These are phyloP conservation scores for Allacma fusca DNA, from an alignment of 2,888 invertebrate genomes.

Conservation along the genomic window DNA sequence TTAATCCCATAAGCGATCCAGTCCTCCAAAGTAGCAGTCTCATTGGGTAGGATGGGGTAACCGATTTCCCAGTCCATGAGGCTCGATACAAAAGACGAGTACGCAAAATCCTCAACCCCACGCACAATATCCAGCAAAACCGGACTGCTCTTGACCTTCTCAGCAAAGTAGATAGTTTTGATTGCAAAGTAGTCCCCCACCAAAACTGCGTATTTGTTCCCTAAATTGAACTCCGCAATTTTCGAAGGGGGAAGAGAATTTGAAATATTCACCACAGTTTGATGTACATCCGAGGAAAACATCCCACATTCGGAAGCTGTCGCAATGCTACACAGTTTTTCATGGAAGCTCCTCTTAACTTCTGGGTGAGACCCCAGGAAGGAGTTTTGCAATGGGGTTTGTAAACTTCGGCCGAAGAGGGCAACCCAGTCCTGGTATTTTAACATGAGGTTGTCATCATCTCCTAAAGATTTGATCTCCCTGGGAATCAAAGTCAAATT, in stretches of 20 bases:
- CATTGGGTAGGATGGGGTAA: slow-evolving; percentile 50
- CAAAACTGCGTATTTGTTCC: slow-evolving; percentile 59
- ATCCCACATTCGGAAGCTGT: slow-evolving; percentile 58
- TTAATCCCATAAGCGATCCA: slow-evolving; percentile 54
- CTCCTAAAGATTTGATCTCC: no score
- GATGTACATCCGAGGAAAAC: slow-evolving; percentile 60
- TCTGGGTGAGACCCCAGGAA: neutral
- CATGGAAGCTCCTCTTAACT: slow-evolving; percentile 40
- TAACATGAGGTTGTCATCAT: no score
- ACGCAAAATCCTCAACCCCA: slow-evolving; percentile 60
- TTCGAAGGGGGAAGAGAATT: slow-evolving; percentile 31
- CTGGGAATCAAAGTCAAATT: no score
- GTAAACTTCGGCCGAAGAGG: slow-evolving; percentile 56
- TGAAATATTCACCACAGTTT: slow-evolving; percentile 57
- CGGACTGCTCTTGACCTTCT: slow-evolving; percentile 54
- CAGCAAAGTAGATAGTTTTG: slow-evolving; percentile 56
- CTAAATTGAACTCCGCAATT: slow-evolving; percentile 51
- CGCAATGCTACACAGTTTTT: slow-evolving; percentile 49
- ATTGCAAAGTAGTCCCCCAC: slow-evolving; percentile 61
- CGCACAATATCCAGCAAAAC: slow-evolving; percentile 56
- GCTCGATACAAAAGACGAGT: slow-evolving; percentile 53
- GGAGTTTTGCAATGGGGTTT: neutral
- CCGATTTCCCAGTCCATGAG: slow-evolving; percentile 50
- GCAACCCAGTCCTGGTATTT: slow-evolving; percentile 60
- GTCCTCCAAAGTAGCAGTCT: slow-evolving; percentile 48